phyloP scores from a whole-genome alignment of 1,140 invertebrate species.

The Geopemphigus sp. region DNA sequence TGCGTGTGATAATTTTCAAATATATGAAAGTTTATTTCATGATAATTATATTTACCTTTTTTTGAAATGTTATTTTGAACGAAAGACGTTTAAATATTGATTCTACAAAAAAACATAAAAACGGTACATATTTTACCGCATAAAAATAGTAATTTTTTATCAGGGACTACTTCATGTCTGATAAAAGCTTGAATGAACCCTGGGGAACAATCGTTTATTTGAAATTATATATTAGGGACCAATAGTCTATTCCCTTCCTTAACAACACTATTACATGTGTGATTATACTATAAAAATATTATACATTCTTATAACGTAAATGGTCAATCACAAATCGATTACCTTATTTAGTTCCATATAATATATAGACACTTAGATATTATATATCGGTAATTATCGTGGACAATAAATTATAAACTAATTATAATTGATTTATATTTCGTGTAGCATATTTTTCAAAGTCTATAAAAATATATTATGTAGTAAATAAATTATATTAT shows the following conservation, averaged over 20 bases:
- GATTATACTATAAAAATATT: not conserved
- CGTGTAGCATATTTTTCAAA: no score
- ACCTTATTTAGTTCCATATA: not conserved
- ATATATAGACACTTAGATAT: no score
- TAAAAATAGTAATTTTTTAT: constrained; percentile 29
- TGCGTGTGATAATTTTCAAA: no score
- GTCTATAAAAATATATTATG: no score
- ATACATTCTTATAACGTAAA: no score
- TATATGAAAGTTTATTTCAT: not conserved
- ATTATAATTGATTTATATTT: not conserved
- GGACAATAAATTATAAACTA: not conserved
- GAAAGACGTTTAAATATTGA: not conserved
- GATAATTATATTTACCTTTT: not conserved
- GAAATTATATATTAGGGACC: not conserved
- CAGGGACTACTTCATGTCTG: constrained; percentile 6
- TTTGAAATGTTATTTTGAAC: not conserved
- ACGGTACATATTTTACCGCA: not conserved
- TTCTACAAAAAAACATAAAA: constrained; percentile 14
- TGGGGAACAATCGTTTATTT: constrained; percentile 34
- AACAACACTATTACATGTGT: not conserved
- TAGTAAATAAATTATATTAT: no score
- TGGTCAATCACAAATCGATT: not conserved
- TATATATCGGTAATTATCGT: not conserved
- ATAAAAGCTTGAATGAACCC: constrained; percentile 34
- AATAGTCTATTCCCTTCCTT: constrained; percentile 6